A percentile compares a stretch with the other conserved stretches of the same genome.
Conservation (phyloP, 30 jellyfish, hydroid and myxozoan genomes). For the Cassiopea xamachana region DNA sequence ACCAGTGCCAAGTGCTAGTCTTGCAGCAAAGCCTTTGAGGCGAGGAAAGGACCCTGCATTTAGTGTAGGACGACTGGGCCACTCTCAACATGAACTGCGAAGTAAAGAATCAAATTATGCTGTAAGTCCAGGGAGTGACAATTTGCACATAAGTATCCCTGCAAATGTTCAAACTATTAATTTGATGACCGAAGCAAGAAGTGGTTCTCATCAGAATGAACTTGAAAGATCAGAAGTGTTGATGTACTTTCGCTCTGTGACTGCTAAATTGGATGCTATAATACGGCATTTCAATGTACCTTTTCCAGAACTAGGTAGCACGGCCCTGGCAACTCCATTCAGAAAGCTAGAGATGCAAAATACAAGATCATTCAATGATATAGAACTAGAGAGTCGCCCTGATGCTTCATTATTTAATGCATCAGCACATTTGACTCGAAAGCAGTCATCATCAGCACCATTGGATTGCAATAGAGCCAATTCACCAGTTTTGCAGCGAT, state of each 20-base stretch:
- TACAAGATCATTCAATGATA: background rate
- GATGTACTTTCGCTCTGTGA: conserved; percentile 54
- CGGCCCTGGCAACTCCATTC: background rate
- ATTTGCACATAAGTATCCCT: conserved; percentile 46
- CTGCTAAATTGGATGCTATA: conserved; percentile 82
- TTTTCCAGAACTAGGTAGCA: conserved; percentile 17
- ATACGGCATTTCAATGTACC: conserved; percentile 94
- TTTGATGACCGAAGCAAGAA: conserved; percentile 15
- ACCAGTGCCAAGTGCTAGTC: background rate
- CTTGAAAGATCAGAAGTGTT: conserved; percentile 50
- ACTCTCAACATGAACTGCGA: background rate
- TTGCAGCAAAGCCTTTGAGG: background rate
- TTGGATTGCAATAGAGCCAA: background rate
- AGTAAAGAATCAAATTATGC: background rate
- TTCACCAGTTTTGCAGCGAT: conserved; percentile 4
- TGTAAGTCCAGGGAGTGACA: background rate
- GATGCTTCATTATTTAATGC: background rate
- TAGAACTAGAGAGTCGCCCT: background rate
- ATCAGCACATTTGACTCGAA: background rate
- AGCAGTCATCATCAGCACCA: background rate
- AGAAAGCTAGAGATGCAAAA: background rate
- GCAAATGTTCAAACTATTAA: conserved; percentile 41
- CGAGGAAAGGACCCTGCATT: background rate
- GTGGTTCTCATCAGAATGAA: background rate
- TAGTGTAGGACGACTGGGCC: background rate